Percentiles rank a stretch among this genome's conserved stretches.
Evolutionary conservation across 2,888 invertebrate species (phyloP).

Genomic region (Hermodice carunculata): DNA sequence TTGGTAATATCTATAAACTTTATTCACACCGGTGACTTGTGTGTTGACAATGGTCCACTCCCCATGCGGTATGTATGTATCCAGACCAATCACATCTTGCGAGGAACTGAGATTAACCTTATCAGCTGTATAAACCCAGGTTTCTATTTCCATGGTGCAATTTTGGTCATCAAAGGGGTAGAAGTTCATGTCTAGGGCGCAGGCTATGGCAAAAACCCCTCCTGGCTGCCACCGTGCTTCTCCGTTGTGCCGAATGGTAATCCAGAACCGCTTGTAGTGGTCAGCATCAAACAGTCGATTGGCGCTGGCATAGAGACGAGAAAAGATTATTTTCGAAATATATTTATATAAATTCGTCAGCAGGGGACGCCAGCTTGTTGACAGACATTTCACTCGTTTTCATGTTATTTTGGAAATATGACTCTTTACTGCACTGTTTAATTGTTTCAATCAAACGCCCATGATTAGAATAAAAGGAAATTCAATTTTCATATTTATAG

Average conservation of each 20-base stretch:
- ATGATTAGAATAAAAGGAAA: no score
- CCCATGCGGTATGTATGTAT: slow-evolving; percentile 44
- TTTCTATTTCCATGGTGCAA: slow-evolving; percentile 37
- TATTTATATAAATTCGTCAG: no score
- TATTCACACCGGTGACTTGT: slow-evolving; percentile 20
- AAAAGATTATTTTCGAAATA: background rate
- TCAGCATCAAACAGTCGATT: slow-evolving; percentile 31
- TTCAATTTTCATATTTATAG: no score
- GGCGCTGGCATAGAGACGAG: slow-evolving; percentile 14
- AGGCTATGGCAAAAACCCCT: slow-evolving; percentile 26
- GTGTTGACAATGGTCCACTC: slow-evolving; percentile 48
- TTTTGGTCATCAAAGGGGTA: slow-evolving; percentile 28
- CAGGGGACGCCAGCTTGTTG: no score
- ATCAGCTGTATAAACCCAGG: slow-evolving; percentile 45
- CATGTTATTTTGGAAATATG: no score
- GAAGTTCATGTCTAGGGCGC: slow-evolving; percentile 26
- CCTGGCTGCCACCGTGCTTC: slow-evolving; percentile 32
- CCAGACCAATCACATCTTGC: slow-evolving; percentile 6
- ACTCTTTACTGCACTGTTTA: no score
- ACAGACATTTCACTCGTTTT: no score
- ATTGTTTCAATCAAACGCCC: no score
- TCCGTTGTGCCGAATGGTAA: slow-evolving; percentile 27
- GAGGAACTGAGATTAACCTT: slow-evolving; percentile 34
- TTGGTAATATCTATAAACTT: slow-evolving; percentile 25
- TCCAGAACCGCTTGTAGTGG: slow-evolving; percentile 34